Base-by-base conservation (phyloP, 2,888 invertebrate genomes). In the Machimus atricapillus region DNA sequence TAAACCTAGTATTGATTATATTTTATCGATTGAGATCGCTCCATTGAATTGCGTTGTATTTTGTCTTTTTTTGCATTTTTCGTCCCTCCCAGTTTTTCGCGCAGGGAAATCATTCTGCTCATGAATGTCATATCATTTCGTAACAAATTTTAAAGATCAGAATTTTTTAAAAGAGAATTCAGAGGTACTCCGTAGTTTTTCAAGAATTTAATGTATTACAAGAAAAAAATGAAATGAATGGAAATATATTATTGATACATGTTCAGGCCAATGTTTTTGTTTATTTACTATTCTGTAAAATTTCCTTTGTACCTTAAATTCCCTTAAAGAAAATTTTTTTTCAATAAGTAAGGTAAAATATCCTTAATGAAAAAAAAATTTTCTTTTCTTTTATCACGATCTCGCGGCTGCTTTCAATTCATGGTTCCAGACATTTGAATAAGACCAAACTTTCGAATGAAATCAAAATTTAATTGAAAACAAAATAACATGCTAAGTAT, bases 41-140 rank as follows among this genome's bases (percentile, higher is more conserved):
- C 19, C 66, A 27, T 66, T 9, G 66, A 66, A 66, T 9, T 66
- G 19, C 8, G 27, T 66, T 27, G 19, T 9, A 23, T 27, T 8
- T 66, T 19, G 6, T 66, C 5, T 12, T 23, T 37, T 78, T 78
- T 78, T 46, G 37, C 40, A 37, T 40, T 56, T 56, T 23, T 66
- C 27, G 66, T 23, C 23, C 23, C 23, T 19, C 8, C 27, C 23
- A 66, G 3, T 66, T 27, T 78, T 78, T 23, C 66, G 23, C 5
- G 23, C 66, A 66, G 66, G 66, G 78, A 40, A 78, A 78, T 43
- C 12, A 78, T 78, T 78, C 43, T 78, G 78, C 43, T 37, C 78
- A 78, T 78, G 78, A 78, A 34, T 77, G 78, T 78, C 78, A 78
- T 78, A 78, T 78, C 78, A 78, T 78, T 78, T 78, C 78, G 77